Percentiles rank a stretch among this genome's conserved stretches.
phyloP scores from a whole-genome alignment of 1,140 invertebrate genomes.

The Lepidurus packardi region DNA sequence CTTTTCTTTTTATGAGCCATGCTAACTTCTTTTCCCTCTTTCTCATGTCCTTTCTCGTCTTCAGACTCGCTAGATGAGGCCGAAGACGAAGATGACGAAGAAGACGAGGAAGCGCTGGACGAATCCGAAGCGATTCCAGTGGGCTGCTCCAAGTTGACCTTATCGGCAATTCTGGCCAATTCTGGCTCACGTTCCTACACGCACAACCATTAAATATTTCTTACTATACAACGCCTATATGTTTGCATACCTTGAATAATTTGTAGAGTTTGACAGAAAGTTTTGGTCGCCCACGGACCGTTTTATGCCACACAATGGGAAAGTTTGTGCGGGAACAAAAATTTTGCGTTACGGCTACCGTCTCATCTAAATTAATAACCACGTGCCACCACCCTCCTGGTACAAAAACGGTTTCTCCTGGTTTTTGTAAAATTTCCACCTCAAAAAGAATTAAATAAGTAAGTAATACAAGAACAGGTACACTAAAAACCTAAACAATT shows the following conservation, averaged over 20 bases:
- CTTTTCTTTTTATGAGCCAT: slow-evolving; percentile 80
- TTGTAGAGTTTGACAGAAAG: slow-evolving; percentile 79
- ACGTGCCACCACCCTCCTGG: slow-evolving; percentile 99
- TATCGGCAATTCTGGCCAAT: slow-evolving; percentile 73
- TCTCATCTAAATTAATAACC: slow-evolving; percentile 91
- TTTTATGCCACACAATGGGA: slow-evolving; percentile 94
- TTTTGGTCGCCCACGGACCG: slow-evolving; percentile 88
- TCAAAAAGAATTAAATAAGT: slow-evolving; percentile 43
- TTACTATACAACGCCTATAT: neutral
- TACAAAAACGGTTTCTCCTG: slow-evolving; percentile 97
- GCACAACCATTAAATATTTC: neutral
- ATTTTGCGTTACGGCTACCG: slow-evolving; percentile 96
- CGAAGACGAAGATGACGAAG: slow-evolving; percentile 55
- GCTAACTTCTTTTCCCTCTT: slow-evolving; percentile 67
- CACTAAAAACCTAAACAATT: slow-evolving; percentile 29
- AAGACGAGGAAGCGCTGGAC: slow-evolving; percentile 82
- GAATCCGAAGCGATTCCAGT: slow-evolving; percentile 92
- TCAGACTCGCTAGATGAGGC: slow-evolving; percentile 38
- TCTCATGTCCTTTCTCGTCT: slow-evolving; percentile 33
- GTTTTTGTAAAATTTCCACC: slow-evolving; percentile 93
- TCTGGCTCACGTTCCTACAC: slow-evolving; percentile 66
- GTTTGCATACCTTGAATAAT: slow-evolving; percentile 53
- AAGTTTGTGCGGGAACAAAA: slow-evolving; percentile 95
- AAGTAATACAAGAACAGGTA: neutral
- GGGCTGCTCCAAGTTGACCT: slow-evolving; percentile 75